phyloP scores from a whole-genome alignment of 2,888 invertebrate species.

The Acanthosepion lycidas region DNA sequence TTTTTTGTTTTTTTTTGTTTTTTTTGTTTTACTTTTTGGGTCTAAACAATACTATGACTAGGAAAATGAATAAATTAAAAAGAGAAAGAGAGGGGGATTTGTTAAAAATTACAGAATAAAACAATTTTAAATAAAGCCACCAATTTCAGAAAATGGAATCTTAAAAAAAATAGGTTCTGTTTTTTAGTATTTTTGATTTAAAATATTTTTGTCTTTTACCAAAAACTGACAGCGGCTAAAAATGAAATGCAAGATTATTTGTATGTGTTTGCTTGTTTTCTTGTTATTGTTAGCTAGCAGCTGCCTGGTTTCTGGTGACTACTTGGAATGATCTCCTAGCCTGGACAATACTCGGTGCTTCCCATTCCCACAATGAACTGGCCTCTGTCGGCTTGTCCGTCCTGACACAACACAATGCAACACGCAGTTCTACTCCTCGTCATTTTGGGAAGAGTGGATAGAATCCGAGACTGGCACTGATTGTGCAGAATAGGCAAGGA shows the following conservation, averaged over 20 bases:
- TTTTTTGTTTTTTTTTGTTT: background rate
- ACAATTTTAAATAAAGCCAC: background rate
- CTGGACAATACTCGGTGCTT: constrained; percentile 16
- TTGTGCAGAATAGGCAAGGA: background rate
- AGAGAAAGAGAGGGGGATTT: background rate
- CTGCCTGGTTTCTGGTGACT: background rate
- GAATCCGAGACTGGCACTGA: background rate
- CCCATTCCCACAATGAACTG: constrained; percentile 33
- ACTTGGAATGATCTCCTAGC: constrained; percentile 9
- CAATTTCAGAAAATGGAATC: background rate
- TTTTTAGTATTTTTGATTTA: background rate
- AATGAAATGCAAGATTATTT: background rate
- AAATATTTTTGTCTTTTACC: background rate
- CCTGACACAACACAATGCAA: constrained; percentile 21
- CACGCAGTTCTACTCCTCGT: constrained; percentile 9
- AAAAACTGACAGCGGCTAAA: background rate
- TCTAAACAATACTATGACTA: constrained; percentile 33
- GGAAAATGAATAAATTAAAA: constrained; percentile 10
- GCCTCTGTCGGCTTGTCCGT: background rate
- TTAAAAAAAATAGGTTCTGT: background rate
- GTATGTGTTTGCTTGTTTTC: background rate
- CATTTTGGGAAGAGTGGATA: background rate
- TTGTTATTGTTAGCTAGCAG: background rate
- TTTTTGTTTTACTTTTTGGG: background rate
- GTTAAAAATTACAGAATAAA: background rate